Percentiles rank a stretch among this genome's conserved stretches.
Conservation (phyloP, 2,797 vertebrate species). For the Decapterus maruadsi region DNA sequence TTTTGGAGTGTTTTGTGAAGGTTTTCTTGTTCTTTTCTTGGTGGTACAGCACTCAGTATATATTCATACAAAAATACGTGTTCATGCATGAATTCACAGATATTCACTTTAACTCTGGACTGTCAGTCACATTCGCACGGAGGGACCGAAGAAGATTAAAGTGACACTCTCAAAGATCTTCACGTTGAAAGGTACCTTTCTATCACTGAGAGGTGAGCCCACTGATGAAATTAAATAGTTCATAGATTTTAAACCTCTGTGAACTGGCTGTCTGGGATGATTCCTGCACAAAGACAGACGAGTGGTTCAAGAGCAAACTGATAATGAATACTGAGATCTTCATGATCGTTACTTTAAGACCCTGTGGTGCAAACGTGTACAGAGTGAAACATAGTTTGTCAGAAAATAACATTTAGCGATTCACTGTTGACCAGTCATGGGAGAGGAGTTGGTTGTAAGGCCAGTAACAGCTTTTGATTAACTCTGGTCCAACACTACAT, state of each 20-base stretch:
- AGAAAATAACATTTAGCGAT: constrained; percentile 63
- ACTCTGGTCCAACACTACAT: constrained; percentile 78
- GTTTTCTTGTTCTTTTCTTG: constrained; percentile 11
- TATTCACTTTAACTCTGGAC: constrained; percentile 12
- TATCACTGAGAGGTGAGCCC: neutral
- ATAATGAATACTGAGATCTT: neutral
- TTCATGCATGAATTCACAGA: constrained; percentile 43
- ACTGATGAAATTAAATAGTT: neutral
- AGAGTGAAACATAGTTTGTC: constrained; percentile 30
- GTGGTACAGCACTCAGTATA: constrained; percentile 1
- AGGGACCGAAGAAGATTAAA: neutral
- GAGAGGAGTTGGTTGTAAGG: constrained; percentile 60
- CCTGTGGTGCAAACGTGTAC: constrained; percentile 53
- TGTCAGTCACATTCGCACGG: constrained; percentile 16
- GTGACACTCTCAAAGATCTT: no score
- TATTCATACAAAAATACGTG: constrained; percentile 12
- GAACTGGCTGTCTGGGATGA: neutral
- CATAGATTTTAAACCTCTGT: no score
- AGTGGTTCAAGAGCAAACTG: neutral
- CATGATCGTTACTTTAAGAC: neutral
- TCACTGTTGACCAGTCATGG: constrained; percentile 59
- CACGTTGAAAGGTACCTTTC: neutral
- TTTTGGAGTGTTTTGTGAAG: constrained; percentile 17
- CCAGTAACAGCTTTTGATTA: constrained; percentile 67
- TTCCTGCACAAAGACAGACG: neutral